Evolutionary conservation across 2,797 vertebrate species (phyloP), one percentile per base, ranked within the genome.

Genomic region (Distichodus sexfasciatus): DNA sequence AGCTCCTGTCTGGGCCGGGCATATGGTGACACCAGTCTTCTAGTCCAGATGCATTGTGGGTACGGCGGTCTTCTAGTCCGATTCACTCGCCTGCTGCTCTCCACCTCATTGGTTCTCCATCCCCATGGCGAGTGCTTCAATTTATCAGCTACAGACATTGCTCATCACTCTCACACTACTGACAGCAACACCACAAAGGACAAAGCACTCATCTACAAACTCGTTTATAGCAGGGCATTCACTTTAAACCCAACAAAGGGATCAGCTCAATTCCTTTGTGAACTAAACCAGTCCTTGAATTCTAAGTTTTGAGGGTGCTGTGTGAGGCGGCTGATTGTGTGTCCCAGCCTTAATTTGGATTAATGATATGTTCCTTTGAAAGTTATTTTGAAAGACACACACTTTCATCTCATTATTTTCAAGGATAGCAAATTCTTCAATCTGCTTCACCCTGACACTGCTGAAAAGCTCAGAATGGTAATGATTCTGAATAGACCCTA

Each of bases 121-220:
- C 31, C 48, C 41, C 59, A 66, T 17, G 43, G 17, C 2, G 48
- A 75, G 60, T 54, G 50, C 38, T 33, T 28, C 64, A 17, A 79
- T 79, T 75, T 57, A 74, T 79, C 74, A 76, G 43, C 41, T 21
- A 44, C 28, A 53, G 57, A 69, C 66, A 31, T n/a, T n/a, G 17
- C 40, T 71, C 58, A 57, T 68, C 24, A 17, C 21, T 55, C 55
- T 23, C 14, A 5, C 8, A 35, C 23, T 26, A n/a, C 58, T 55
- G 58, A 75, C 31, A 65, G 43, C 59, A 60, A 51, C 65, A 40
- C 36, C 7, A 10, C 59, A 48, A 65, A 59, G 60, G 43, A 64
- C 48, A 51, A 1, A 46, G 29, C 31, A 8, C 26, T 19, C 11
- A 8, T 29, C 24, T 12, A 14, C 28, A 7, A 11, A 21, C 6